Conservation (phyloP, 1,140 invertebrate genomes). For the Trissolcus basalis region DNA sequence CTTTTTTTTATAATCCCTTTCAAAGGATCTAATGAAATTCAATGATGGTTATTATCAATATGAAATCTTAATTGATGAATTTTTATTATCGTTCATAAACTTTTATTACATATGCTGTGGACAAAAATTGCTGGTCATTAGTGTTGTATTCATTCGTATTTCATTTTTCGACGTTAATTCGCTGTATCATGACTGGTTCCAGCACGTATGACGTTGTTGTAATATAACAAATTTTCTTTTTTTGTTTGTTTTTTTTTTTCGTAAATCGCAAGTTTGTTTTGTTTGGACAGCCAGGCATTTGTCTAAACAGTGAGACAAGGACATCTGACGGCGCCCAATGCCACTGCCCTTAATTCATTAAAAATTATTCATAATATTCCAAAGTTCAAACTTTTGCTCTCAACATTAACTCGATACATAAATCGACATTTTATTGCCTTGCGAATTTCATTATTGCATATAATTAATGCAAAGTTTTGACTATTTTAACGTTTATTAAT, state of each 20-base stretch:
- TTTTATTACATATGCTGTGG: not conserved
- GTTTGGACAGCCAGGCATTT: conserved; percentile 39
- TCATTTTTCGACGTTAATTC: conserved; percentile 9
- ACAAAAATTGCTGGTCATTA: conserved; percentile 30
- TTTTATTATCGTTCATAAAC: no score
- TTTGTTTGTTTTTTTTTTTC: conserved; percentile 9
- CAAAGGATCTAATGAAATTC: conserved; percentile 1
- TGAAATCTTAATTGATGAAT: conserved; percentile 2
- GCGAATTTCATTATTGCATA: no score
- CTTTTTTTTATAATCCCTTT: conserved; percentile 2
- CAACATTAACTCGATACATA: not conserved
- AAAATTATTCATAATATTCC: conserved; percentile 20
- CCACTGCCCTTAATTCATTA: not conserved
- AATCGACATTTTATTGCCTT: no score
- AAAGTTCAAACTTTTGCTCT: conserved; percentile 11
- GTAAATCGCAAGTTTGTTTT: conserved; percentile 46
- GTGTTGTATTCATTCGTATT: conserved; percentile 21
- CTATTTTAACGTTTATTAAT: no score
- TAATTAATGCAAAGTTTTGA: no score
- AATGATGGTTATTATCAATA: conserved; percentile 1
- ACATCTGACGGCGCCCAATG: conserved; percentile 8
- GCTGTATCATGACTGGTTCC: conserved; percentile 17
- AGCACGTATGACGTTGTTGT: conserved; percentile 11
- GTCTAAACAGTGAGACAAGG: conserved; percentile 43
- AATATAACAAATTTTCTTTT: conserved; percentile 3